These are phyloP conservation scores for Sapayoa aenigma DNA, from an alignment of 2,113 vertebrate species.

Conservation along the genomic window DNA sequence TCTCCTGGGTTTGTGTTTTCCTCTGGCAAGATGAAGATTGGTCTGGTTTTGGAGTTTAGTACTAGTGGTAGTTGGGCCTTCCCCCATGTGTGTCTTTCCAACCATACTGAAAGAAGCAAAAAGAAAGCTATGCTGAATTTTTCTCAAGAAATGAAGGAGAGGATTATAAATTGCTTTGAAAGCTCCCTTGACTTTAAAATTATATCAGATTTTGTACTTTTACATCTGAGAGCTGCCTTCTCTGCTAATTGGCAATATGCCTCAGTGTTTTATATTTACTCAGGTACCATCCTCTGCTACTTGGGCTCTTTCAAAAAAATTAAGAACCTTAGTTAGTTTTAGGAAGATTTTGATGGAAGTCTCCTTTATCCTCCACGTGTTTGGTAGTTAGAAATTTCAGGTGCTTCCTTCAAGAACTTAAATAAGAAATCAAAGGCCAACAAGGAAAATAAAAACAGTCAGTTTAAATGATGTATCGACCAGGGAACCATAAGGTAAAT, in stretches of 20 bases:
- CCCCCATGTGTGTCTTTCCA: neutral
- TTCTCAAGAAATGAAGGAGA: neutral
- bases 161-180: neutral
- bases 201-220: neutral
- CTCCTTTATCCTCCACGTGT: neutral
- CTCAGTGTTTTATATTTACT: neutral
- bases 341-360: neutral
- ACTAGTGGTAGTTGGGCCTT: neutral
- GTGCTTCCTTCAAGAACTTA: conserved; percentile 24
- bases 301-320: neutral
- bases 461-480: conserved; percentile 43
- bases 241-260: neutral
- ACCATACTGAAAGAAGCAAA: neutral
- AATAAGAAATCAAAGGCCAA: conserved; percentile 48
- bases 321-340: neutral
- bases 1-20: neutral
- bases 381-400: neutral
- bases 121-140: neutral
- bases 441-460: conserved; percentile 40
- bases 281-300: neutral
- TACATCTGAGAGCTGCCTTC: neutral
- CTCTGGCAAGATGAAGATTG: neutral
- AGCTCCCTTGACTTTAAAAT: neutral
- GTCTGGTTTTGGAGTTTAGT: neutral
- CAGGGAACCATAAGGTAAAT: conserved; percentile 32